Evolutionary conservation across 2,888 invertebrate genomes (phyloP).

Genomic region (Volucella inanis): DNA sequence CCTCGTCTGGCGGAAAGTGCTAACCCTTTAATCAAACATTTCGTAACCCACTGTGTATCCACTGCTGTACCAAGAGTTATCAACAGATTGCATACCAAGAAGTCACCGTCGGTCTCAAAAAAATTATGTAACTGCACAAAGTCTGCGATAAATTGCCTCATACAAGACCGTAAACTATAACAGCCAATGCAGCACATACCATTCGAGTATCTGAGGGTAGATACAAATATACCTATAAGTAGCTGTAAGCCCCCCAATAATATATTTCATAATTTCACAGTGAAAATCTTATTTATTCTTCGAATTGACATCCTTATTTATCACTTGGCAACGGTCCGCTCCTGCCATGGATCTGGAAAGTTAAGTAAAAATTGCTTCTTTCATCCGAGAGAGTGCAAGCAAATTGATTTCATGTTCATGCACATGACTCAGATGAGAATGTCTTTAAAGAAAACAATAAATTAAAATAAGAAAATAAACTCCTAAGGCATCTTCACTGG

Average conservation of each 20-base stretch:
- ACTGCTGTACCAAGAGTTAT: conserved; percentile 17
- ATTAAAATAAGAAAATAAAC: conserved; percentile 17
- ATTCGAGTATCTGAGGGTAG: not conserved
- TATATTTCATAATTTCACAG: conserved; percentile 63
- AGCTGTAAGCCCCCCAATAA: not conserved
- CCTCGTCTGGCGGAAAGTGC: conserved; percentile 33
- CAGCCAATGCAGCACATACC: conserved; percentile 12
- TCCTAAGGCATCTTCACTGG: conserved; percentile 32
- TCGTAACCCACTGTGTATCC: conserved; percentile 15
- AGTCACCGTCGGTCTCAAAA: conserved; percentile 30
- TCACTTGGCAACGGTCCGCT: conserved; percentile 53
- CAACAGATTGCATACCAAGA: conserved; percentile 9
- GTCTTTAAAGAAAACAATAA: not conserved
- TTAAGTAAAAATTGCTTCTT: conserved; percentile 53
- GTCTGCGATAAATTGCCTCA: conserved; percentile 46
- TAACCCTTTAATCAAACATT: conserved; percentile 53
- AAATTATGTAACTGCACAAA: conserved; percentile 47
- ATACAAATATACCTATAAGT: too few relatives aligned
- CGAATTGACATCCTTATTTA: conserved; percentile 72
- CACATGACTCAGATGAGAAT: conserved; percentile 46
- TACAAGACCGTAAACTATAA: conserved; percentile 44
- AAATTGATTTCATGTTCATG: conserved; percentile 67
- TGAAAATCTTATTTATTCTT: conserved; percentile 66
- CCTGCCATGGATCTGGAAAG: not conserved
- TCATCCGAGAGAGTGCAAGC: conserved; percentile 56